Conservation (phyloP, 1,140 invertebrate species). For the Hirudo medicinalis region DNA sequence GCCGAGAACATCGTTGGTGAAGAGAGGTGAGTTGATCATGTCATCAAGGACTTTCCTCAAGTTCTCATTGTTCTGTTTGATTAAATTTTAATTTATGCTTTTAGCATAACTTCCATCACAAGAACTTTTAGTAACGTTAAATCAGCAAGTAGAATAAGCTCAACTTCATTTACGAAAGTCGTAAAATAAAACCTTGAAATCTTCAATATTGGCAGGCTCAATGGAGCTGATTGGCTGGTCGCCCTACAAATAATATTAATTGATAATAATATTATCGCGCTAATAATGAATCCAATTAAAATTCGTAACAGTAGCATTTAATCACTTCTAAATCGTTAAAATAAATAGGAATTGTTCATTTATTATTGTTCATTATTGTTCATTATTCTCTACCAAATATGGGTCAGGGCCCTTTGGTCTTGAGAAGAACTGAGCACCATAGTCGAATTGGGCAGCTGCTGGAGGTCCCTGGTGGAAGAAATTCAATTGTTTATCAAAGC, state of each 20-base stretch:
- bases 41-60: constrained; percentile 65
- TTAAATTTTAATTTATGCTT: too few species aligned
- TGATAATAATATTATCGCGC: too few species aligned
- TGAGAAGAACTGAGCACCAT: neutral
- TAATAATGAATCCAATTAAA: too few species aligned
- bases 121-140: too few species aligned
- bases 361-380: neutral
- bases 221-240: neutral
- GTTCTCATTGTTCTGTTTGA: constrained; percentile 51
- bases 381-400: constrained; percentile 38
- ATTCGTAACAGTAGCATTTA: too few species aligned
- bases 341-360: neutral
- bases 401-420: constrained; percentile 59
- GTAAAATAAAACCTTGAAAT: too few species aligned
- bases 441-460: neutral
- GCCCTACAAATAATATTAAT: constrained; percentile 2
- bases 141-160: too few species aligned
- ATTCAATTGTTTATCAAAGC: too few species aligned
- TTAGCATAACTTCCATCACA: neutral
- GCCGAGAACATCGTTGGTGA: constrained; percentile 61
- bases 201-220: too few species aligned
- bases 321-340: too few species aligned
- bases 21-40: constrained; percentile 58
- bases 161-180: too few species aligned
- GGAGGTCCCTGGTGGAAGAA: too few species aligned